Conservation (phyloP, 2,797 vertebrate species). For the Eupleurogrammus muticus region DNA sequence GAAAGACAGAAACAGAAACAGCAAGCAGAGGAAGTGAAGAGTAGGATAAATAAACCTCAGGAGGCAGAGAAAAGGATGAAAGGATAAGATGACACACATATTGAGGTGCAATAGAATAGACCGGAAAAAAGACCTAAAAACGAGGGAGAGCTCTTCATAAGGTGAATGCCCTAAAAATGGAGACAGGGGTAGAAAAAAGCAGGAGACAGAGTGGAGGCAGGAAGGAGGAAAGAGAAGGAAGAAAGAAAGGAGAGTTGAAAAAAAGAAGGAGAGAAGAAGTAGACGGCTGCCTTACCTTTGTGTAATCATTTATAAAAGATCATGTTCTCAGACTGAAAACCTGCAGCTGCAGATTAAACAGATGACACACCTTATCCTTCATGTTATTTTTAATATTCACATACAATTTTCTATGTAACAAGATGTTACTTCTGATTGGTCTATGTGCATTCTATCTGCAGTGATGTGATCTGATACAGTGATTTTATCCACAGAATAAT, state of each 20-base stretch:
- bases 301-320: too few relatives aligned
- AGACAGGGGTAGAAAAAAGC: too few relatives aligned
- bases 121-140: constrained; percentile 6
- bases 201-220: too few relatives aligned
- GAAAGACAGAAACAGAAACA: constrained; percentile 1
- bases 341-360: too few relatives aligned
- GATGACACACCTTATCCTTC: too few relatives aligned
- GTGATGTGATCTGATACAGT: too few relatives aligned
- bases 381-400: too few relatives aligned
- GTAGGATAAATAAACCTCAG: constrained; percentile 5
- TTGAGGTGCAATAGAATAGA: constrained; percentile 43
- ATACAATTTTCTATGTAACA: too few relatives aligned
- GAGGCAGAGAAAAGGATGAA: constrained; percentile 26
- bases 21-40: constrained; percentile 1
- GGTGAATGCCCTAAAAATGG: constrained; percentile 2
- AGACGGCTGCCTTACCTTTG: not conserved
- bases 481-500: not conserved
- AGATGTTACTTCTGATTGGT: not conserved
- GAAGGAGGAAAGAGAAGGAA: not conserved
- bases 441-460: too few relatives aligned
- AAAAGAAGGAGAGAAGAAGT: not conserved
- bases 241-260: not conserved
- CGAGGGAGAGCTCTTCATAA: not conserved
- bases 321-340: too few relatives aligned
- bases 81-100: constrained; percentile 44